These are phyloP conservation scores for Carterocephalus palaemon DNA, from an alignment of 2,888 invertebrate genomes.

Conservation along the genomic window DNA sequence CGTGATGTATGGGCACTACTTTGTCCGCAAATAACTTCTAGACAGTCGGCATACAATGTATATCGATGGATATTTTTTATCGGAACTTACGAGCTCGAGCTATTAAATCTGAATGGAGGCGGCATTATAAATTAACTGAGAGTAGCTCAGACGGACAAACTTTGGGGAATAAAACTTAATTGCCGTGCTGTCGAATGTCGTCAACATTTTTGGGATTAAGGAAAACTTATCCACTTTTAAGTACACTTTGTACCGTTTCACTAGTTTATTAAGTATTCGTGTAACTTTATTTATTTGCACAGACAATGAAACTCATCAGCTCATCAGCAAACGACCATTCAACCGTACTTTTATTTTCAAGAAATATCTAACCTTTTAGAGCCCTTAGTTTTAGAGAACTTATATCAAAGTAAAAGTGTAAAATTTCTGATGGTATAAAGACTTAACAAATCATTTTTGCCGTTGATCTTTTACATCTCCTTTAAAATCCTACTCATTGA, in stretches of 20 bases:
- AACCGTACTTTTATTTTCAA: background rate
- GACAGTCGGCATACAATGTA: slow-evolving; percentile 12
- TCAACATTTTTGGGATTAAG: slow-evolving; percentile 19
- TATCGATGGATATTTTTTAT: slow-evolving; percentile 7
- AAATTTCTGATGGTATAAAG: too few species aligned
- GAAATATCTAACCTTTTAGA: too few species aligned
- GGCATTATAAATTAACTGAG: slow-evolving; percentile 18
- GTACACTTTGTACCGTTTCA: slow-evolving; percentile 10
- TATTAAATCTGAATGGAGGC: slow-evolving; percentile 20
- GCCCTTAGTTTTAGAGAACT: too few species aligned
- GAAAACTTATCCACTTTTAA: slow-evolving; percentile 17
- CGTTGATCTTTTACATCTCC: too few species aligned
- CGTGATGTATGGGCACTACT: slow-evolving; percentile 8
- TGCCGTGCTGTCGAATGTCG: slow-evolving; percentile 16
- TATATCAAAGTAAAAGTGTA: too few species aligned
- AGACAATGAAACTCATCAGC: too few species aligned
- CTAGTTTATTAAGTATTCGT: too few species aligned
- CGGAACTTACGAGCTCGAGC: slow-evolving; percentile 6
- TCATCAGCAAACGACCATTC: too few species aligned
- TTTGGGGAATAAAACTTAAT: slow-evolving; percentile 22
- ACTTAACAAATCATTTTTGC: too few species aligned
- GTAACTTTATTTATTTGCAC: too few species aligned
- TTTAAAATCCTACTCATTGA: too few species aligned
- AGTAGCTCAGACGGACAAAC: slow-evolving; percentile 13
- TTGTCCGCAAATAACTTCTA: slow-evolving; percentile 11